Conservation (phyloP, 92 coral and sea anemone genomes). For the Ricordea florida region DNA sequence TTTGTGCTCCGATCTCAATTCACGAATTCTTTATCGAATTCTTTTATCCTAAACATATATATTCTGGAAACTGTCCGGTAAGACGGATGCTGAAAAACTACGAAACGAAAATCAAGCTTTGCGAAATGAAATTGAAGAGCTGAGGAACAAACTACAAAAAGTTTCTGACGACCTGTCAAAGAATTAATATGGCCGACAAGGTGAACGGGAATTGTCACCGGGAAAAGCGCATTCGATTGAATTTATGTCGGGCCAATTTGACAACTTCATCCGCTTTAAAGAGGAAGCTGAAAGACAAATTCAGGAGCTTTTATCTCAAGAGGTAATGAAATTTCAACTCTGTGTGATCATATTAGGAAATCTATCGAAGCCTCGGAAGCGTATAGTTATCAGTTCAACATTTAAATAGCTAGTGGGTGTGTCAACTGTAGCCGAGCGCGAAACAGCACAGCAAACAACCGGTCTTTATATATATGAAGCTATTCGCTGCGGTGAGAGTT, state of each 20-base stretch:
- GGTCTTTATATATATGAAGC: background rate
- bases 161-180: background rate
- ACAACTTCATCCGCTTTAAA: background rate
- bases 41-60: too few species aligned
- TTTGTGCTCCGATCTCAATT: too few species aligned
- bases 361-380: background rate
- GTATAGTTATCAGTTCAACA: background rate
- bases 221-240: background rate
- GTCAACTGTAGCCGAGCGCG: background rate
- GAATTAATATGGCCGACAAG: too few species aligned
- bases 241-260: background rate
- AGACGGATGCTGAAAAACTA: background rate
- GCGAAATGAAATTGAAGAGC: background rate
- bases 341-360: too few species aligned
- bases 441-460: constrained; percentile 5
- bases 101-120: background rate
- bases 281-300: background rate
- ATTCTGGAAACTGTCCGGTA: too few species aligned
- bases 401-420: background rate
- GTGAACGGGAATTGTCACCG: background rate
- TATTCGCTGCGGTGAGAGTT: constrained; percentile 18
- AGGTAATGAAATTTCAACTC: too few species aligned
- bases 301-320: too few species aligned
- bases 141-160: background rate
- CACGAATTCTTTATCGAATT: too few species aligned